Conservation (phyloP, 2,797 vertebrate genomes). For the Lophotriccus pileatus region DNA sequence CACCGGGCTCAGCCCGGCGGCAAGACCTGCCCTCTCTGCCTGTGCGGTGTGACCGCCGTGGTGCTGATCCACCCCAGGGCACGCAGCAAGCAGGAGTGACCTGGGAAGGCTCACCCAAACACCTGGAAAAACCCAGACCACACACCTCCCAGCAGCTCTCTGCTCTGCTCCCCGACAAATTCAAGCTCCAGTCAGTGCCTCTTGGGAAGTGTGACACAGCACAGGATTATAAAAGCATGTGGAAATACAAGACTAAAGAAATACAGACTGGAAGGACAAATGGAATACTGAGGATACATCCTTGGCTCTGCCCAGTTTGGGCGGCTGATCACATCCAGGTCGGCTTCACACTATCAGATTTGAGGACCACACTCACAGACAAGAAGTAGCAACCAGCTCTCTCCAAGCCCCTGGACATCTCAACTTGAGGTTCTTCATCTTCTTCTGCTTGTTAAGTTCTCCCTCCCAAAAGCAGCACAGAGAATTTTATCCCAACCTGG, state of each 20-base stretch:
- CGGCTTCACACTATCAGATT: background rate
- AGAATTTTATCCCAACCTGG: background rate
- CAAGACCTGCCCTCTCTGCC: slow-evolving; percentile 87
- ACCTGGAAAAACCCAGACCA: background rate
- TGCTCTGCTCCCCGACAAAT: background rate
- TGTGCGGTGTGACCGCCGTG: accelerated
- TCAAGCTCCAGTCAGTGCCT: background rate
- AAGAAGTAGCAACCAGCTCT: background rate
- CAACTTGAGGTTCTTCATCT: background rate
- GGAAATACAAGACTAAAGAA: background rate
- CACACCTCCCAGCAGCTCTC: background rate
- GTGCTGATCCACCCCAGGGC: background rate
- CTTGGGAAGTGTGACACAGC: accelerated
- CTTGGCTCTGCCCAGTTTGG: background rate
- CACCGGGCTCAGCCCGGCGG: slow-evolving; percentile 74
- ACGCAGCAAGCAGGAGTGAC: background rate
- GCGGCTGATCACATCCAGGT: background rate
- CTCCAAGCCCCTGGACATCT: background rate
- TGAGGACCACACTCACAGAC: background rate
- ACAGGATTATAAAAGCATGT: background rate
- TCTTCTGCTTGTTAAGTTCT: background rate
- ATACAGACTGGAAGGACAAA: background rate
- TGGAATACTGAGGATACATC: background rate
- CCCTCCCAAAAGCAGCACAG: background rate
- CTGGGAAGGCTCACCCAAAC: background rate